A percentile compares a stretch with the other conserved stretches of the same genome.
Conservation (phyloP, 2,113 vertebrate species). For the Chelonoidis abingdonii region DNA sequence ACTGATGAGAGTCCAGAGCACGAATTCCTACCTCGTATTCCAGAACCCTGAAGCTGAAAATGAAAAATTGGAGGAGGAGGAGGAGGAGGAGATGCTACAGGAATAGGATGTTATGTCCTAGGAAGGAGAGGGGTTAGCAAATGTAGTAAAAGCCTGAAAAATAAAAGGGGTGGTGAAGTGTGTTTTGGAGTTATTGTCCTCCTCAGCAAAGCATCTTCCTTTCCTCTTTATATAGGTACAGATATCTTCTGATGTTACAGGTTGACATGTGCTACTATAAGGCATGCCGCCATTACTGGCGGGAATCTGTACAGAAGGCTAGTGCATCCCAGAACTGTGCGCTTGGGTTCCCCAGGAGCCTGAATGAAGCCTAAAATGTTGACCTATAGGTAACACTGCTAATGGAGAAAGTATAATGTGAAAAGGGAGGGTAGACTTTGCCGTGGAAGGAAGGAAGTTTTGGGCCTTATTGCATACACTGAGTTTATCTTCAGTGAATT, state of each 20-base stretch:
- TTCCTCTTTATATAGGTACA: neutral
- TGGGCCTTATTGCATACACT: neutral
- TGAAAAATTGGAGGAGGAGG: neutral
- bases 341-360: neutral
- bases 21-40: neutral
- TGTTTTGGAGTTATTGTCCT: neutral
- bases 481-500: neutral
- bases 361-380: neutral
- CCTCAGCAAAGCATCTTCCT: neutral
- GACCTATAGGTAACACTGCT: neutral
- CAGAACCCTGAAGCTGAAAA: constrained; percentile 9
- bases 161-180: neutral
- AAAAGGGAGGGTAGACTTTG: neutral
- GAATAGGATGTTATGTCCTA: neutral
- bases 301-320: neutral
- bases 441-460: neutral
- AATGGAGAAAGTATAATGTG: neutral
- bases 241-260: neutral
- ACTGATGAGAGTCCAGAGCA: neutral
- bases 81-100: neutral
- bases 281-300: neutral
- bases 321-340: neutral
- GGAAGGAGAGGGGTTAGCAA: neutral
- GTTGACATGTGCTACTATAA: neutral
- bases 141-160: neutral